Base-by-base conservation (phyloP, 2,113 vertebrate species). In the Mirza zaza region DNA sequence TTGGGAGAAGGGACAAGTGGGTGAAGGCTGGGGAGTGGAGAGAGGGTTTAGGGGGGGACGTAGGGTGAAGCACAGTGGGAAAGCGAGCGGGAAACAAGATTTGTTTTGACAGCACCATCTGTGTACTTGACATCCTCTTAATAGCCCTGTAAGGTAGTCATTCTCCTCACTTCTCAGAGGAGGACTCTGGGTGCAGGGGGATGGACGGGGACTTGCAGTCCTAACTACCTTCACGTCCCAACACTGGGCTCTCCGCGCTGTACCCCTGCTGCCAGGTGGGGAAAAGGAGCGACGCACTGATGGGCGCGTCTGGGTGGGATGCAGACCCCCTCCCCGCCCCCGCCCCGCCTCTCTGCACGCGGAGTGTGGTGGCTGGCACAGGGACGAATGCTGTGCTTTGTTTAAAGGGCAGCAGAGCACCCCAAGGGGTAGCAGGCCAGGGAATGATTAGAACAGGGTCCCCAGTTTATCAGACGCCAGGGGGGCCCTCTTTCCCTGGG, bases 161-260 rank as follows among this genome's bases (percentile, higher is more conserved):
- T 61, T 11, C 1, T 36, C 2, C n/a, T 21, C 29, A 52, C 15
- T 36, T 70, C n/a, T 68, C 6, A 17, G 20, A 13, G 10, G 1
- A 52, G 75, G n/a, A 75, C 50, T 14, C 50, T 3, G 48, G 61
- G 29, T 2, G 4, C 36, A 13, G 21, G 6, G 5, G 11, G 34
- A 8, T 4, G 1, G 45, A 48, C 10, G 23, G 32, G 27, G 27
- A 18, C 1, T 34, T 21, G 25, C n/a, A 21, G 0, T 23, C 6
- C 6, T 23, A 5, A 15, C 55, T 61, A 14, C 25, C 36, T 11
- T 48, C 10, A 0, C 0, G 0, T 65, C 67, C 42, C 5, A 29
- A 11, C 12, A 7, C 25, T 52, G 52, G 2, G 50, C 34, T 42
- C 29, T 50, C 68, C 59, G 9, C 25, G 45, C 57, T 13, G 8